Evolutionary conservation across 2,888 invertebrate genomes (phyloP).

Genomic region (Entomobrya proxima): DNA sequence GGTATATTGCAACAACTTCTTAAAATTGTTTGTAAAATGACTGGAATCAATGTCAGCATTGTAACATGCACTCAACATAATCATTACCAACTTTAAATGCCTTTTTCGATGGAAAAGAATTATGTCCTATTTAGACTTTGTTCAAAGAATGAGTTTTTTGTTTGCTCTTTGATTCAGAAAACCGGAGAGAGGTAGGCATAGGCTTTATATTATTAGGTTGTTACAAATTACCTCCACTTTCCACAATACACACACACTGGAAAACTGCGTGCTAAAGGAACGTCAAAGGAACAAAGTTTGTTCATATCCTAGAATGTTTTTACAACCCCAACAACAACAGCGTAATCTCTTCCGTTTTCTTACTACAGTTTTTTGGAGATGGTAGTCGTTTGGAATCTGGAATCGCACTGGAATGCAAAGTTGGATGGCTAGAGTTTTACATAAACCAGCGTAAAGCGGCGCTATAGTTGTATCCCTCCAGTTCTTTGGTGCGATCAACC

Average conservation of each 20-base stretch:
- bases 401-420: constrained; percentile 45
- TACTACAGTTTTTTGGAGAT: not conserved
- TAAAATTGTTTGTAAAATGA: too few relatives aligned
- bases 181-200: too few relatives aligned
- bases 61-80: too few relatives aligned
- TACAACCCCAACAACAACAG: not conserved
- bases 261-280: not conserved
- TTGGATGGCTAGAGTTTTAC: constrained; percentile 39
- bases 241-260: not conserved
- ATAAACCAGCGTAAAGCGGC: not conserved
- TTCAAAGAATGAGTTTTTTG: too few relatives aligned
- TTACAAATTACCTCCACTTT: not conserved
- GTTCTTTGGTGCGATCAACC: constrained; percentile 1
- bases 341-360: not conserved
- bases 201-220: too few relatives aligned
- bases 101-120: too few relatives aligned
- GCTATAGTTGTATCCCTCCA: not conserved
- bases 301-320: not conserved
- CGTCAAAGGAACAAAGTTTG: constrained; percentile 19
- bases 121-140: too few relatives aligned
- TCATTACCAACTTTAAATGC: too few relatives aligned
- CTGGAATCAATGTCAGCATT: too few relatives aligned
- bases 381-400: constrained; percentile 49
- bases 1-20: not conserved
- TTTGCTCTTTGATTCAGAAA: too few relatives aligned